These are phyloP conservation scores for Ciconia stormi DNA, from an alignment of 2,113 vertebrate species.

Conservation along the genomic window DNA sequence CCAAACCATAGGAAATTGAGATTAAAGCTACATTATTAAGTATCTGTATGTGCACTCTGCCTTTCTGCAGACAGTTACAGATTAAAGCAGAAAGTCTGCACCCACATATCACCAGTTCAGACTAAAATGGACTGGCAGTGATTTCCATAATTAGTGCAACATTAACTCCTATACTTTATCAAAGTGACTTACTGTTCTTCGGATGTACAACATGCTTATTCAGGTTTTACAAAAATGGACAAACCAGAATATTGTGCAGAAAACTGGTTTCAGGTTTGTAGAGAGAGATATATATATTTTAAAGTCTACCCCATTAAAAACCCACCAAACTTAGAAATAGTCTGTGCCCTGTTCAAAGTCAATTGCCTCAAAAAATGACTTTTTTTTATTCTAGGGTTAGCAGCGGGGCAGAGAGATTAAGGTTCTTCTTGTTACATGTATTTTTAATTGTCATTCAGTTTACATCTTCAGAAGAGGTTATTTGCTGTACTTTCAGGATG, in stretches of 20 bases:
- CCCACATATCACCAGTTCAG: conserved; percentile 14
- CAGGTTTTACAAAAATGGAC: conserved; percentile 35
- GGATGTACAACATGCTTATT: conserved; percentile 27
- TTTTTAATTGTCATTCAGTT: background rate
- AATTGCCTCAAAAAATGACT: background rate
- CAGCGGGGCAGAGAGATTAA: background rate
- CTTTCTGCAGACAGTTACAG: background rate
- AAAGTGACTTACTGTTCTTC: conserved; percentile 36
- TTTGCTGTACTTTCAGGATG: background rate
- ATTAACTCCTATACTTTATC: conserved; percentile 21
- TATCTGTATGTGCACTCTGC: background rate
- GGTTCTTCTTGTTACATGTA: background rate
- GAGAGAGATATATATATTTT: background rate
- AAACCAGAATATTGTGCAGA: conserved; percentile 1
- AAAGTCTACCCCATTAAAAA: conserved; percentile 28
- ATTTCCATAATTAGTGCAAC: conserved; percentile 65
- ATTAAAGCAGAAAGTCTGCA: background rate
- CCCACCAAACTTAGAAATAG: background rate
- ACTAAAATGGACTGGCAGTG: conserved; percentile 58
- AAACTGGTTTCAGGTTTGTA: background rate
- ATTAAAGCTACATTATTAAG: conserved; percentile 55
- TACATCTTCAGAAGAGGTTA: conserved; percentile 34
- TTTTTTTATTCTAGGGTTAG: background rate
- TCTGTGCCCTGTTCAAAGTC: background rate
- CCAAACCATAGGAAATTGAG: background rate